Evolutionary conservation across 2,797 vertebrate genomes (phyloP).

Genomic region (Cheirogaleus major): DNA sequence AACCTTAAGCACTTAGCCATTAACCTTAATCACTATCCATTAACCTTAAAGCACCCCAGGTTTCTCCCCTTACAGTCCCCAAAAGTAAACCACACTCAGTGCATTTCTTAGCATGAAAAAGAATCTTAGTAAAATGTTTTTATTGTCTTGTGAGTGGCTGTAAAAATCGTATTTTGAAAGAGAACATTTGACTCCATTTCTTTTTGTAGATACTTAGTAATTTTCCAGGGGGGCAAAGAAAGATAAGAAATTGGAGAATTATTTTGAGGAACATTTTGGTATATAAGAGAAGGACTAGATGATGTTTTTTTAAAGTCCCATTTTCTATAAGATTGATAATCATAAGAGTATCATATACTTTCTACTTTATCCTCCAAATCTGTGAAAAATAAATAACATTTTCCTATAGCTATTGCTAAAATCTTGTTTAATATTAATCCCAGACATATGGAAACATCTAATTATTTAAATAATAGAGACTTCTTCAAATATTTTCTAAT

Average conservation of each 20-base stretch:
- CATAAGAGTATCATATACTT: not conserved
- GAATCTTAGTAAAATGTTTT: constrained; percentile 59
- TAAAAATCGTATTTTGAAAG: constrained; percentile 54
- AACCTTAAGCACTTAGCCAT: constrained; percentile 75
- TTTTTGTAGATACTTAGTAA: constrained; percentile 37
- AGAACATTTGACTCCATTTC: constrained; percentile 32
- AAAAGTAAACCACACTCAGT: constrained; percentile 47
- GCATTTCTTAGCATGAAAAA: constrained; percentile 43
- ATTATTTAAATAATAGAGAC: constrained; percentile 24
- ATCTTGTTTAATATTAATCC: not conserved
- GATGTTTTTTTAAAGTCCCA: not conserved
- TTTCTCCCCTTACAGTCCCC: constrained; percentile 69
- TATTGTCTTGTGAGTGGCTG: constrained; percentile 40
- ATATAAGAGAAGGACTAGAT: not conserved
- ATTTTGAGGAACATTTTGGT: not conserved
- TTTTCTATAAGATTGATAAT: not conserved
- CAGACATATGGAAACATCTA: not conserved
- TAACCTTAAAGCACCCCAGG: constrained; percentile 77
- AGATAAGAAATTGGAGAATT: constrained; percentile 15
- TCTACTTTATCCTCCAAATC: not conserved
- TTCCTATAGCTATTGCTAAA: not conserved
- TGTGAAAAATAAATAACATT: constrained; percentile 1
- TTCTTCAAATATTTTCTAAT: constrained; percentile 21
- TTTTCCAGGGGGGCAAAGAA: constrained; percentile 48
- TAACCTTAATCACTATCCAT: constrained; percentile 81